Conservation (phyloP, 2,888 invertebrate genomes). For the Drosophila phalerata region DNA sequence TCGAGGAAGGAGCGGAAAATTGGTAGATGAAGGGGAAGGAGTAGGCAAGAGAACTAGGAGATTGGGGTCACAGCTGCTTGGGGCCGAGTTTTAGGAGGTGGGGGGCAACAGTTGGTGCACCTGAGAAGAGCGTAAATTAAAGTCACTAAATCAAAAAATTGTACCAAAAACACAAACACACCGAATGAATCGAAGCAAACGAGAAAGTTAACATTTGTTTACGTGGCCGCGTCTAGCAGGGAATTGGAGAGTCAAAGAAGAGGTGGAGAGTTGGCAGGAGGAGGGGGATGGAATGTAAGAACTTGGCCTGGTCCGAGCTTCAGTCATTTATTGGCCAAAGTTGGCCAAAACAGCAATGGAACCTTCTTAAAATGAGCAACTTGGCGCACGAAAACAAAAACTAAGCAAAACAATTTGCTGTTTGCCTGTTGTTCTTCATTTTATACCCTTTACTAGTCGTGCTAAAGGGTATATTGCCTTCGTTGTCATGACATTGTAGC, state of each 20-base stretch:
- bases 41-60: slow-evolving; percentile 6
- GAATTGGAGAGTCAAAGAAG: neutral
- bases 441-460: neutral
- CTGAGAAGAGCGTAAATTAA: slow-evolving; percentile 82
- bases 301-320: slow-evolving; percentile 38
- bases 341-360: slow-evolving; percentile 53
- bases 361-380: slow-evolving; percentile 75
- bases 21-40: slow-evolving; percentile 12
- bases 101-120: slow-evolving; percentile 79
- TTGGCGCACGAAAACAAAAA: slow-evolving; percentile 72
- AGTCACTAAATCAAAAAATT: slow-evolving; percentile 82
- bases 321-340: slow-evolving; percentile 78
- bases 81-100: neutral
- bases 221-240: slow-evolving; percentile 69
- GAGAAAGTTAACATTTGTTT: slow-evolving; percentile 80
- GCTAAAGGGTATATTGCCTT: neutral
- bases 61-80: neutral
- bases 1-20: slow-evolving; percentile 14
- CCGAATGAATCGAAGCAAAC: slow-evolving; percentile 63
- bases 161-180: slow-evolving; percentile 53
- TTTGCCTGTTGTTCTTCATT: slow-evolving; percentile 37
- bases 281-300: neutral
- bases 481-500: neutral
- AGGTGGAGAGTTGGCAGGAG: neutral
- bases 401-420: slow-evolving; percentile 79